Conservation (phyloP, 2,113 vertebrate species). For the Azemiops feae region DNA sequence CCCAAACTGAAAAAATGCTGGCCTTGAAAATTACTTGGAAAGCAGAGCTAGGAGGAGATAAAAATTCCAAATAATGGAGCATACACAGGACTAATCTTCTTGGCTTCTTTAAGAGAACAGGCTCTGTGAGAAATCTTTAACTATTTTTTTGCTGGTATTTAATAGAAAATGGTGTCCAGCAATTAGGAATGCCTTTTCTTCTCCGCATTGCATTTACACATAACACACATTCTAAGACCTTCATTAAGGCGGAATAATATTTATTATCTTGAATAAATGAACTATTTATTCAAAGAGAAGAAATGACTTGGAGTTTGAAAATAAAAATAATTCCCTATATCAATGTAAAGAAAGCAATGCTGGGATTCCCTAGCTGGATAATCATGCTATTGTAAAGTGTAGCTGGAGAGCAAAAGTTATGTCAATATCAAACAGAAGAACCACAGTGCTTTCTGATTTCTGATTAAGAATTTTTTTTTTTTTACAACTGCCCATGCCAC, state of each 20-base stretch:
- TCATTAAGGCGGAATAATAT: background rate
- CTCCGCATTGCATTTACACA: background rate
- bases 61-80: background rate
- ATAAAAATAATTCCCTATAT: background rate
- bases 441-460: background rate
- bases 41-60: background rate
- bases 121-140: slow-evolving; percentile 14
- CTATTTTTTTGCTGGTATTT: background rate
- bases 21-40: slow-evolving; percentile 7
- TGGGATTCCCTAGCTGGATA: background rate
- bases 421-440: background rate
- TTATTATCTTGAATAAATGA: background rate
- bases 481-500: background rate
- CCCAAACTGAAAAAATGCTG: background rate
- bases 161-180: background rate
- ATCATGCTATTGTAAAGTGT: background rate
- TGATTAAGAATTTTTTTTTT: background rate
- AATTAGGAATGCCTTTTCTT: background rate
- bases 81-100: background rate
- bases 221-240: background rate
- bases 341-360: background rate
- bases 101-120: slow-evolving; percentile 11
- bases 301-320: background rate
- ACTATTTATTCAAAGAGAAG: background rate
- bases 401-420: background rate